These are phyloP conservation scores for Aix galericulata DNA, from an alignment of 2,113 vertebrate species.

Conservation along the genomic window DNA sequence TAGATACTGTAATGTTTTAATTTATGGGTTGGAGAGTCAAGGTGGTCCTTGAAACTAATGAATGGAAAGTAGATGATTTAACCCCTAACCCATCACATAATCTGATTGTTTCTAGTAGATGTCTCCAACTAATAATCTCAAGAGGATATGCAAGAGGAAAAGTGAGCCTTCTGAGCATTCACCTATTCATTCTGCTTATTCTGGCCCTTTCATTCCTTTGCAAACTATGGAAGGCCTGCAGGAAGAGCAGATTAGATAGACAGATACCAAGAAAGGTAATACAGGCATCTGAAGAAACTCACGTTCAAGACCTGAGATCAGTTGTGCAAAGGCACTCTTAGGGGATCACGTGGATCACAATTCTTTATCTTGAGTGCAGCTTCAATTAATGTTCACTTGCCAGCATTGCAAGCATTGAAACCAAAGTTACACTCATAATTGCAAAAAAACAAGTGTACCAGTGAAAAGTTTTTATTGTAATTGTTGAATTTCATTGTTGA, in stretches of 20 bases:
- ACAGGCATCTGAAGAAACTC: background rate
- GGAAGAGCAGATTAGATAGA: background rate
- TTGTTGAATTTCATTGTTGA: background rate
- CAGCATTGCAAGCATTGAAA: background rate
- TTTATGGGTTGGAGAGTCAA: background rate
- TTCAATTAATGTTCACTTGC: background rate
- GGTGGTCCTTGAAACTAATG: background rate
- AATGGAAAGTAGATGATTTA: background rate
- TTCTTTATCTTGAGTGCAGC: background rate
- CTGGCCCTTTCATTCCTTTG: background rate
- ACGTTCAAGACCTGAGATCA: background rate
- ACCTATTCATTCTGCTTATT: background rate
- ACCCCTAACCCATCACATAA: background rate
- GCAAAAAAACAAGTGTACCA: background rate
- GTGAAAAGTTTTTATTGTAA: background rate
- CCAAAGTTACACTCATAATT: accelerated
- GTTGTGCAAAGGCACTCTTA: background rate
- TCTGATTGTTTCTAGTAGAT: background rate
- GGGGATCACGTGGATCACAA: background rate
- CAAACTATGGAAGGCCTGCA: background rate
- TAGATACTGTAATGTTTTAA: background rate
- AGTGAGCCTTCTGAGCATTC: background rate
- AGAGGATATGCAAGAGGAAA: background rate
- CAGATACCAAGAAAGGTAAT: background rate
- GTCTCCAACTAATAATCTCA: background rate